Conservation (phyloP, 2,888 invertebrate genomes). For the Lochmaea crataegi region DNA sequence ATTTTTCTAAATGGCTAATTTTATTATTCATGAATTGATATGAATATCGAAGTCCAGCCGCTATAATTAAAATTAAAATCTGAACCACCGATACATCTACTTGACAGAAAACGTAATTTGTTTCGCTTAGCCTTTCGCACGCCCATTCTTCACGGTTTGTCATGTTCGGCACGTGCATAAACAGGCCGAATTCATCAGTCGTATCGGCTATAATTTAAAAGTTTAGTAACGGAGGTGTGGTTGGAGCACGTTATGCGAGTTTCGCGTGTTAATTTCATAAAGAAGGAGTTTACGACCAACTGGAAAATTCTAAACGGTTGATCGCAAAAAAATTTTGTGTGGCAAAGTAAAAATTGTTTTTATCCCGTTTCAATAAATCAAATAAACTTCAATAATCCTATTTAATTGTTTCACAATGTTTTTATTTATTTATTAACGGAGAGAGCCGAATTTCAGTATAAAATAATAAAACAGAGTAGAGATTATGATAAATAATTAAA, state of each 20-base stretch:
- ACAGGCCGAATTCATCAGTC: conserved; percentile 25
- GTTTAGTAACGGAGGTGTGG: conserved; percentile 31
- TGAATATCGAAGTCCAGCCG: too few species aligned
- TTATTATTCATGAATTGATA: too few species aligned
- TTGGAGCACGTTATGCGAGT: conserved; percentile 30
- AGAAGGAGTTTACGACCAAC: conserved; percentile 3
- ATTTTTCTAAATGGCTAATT: too few species aligned
- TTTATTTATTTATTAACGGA: too few species aligned
- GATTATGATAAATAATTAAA: too few species aligned
- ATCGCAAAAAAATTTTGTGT: too few species aligned
- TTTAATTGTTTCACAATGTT: too few species aligned
- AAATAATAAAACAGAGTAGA: too few species aligned
- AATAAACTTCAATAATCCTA: too few species aligned
- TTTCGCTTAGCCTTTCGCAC: not conserved
- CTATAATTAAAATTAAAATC: not conserved
- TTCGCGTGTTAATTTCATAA: conserved; percentile 18
- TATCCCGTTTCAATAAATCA: too few species aligned
- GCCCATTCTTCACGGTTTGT: conserved; percentile 16
- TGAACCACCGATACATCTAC: conserved; percentile 2
- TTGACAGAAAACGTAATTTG: conserved; percentile 7
- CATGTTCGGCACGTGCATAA: conserved; percentile 28
- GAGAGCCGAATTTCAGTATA: too few species aligned
- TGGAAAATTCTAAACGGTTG: not conserved
- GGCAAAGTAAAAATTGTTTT: too few species aligned
- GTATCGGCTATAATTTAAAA: conserved; percentile 33